Percentiles rank a stretch among this genome's conserved stretches.
Conservation (phyloP, 1,140 invertebrate genomes). For the Drosophila oshimai region DNA sequence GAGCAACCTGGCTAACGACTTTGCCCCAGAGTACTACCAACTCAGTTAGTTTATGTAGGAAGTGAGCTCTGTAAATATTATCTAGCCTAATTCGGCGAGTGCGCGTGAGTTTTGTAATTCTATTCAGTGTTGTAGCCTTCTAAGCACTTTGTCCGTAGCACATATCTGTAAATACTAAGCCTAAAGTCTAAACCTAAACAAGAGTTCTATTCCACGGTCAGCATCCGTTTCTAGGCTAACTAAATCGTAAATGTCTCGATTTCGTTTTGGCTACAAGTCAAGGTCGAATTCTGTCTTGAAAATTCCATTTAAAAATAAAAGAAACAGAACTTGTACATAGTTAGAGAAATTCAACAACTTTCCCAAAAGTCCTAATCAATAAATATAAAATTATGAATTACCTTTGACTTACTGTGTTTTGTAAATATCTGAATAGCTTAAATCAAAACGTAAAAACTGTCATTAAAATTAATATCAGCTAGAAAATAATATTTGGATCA, state of each 20-base stretch:
- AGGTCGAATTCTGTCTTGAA: constrained; percentile 14
- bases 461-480: constrained; percentile 30
- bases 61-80: constrained; percentile 54
- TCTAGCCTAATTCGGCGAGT: constrained; percentile 39
- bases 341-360: constrained; percentile 54
- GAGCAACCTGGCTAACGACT: constrained; percentile 94
- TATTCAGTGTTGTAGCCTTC: constrained; percentile 28
- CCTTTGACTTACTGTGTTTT: constrained; percentile 46
- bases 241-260: constrained; percentile 12
- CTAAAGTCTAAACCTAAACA: background rate
- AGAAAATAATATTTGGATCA: constrained; percentile 49
- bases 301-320: constrained; percentile 23
- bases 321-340: constrained; percentile 50
- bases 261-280: constrained; percentile 55
- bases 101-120: constrained; percentile 29
- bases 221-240: constrained; percentile 8
- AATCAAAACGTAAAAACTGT: constrained; percentile 45
- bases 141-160: constrained; percentile 28
- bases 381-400: constrained; percentile 3
- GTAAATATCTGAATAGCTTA: constrained; percentile 65
- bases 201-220: constrained; percentile 22
- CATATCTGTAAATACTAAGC: constrained; percentile 46
- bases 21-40: constrained; percentile 93
- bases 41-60: constrained; percentile 80
- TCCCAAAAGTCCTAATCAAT: constrained; percentile 50